Evolutionary conservation across 92 coral and sea anemone genomes (phyloP), one percentile per base, ranked within the genome.

Genomic region (Virgularia gustaviana): DNA sequence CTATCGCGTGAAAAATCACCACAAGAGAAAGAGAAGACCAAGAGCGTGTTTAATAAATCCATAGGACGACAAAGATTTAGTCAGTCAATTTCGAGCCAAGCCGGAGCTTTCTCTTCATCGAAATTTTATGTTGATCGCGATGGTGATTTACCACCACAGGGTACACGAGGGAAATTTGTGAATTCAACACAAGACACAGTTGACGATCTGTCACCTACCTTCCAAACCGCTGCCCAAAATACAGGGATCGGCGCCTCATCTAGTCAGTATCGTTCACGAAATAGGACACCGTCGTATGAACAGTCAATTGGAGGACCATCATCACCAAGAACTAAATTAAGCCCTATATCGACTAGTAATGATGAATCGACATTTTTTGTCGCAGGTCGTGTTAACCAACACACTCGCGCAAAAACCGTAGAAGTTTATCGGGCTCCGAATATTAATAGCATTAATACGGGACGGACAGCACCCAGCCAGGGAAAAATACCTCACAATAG

Each of bases 81-180:
- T 68, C 42, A 35, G 22, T 61, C 47, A 34, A 54, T 44, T 29
- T 4, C 60, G 6, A 61, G 45, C 18, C 47, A 4, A 15, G 35
- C 16, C 34, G 6, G 41, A 11, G 57, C n/a, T 44, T 1, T 47
- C 51, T 34, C 59, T 11, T 47, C 32, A 68, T 68, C 75, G 16
- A 68, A 32, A 49, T 68, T 68, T 47, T 68, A 68, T 34, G 29
- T 68, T 49, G 75, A 68, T 25, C 35, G 29, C 12, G n/a, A n/a
- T n/a, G n/a, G n/a, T n/a, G 75, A 68, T 27, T 49, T 68, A n/a
- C 75, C 75, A 19, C 75, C 61, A 47, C 60, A 68, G 33, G 75
- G 75, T 15, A 51, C 36, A 18, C 75, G 61, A n/a, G 75, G 75
- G 45, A 68, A 43, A n/a, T 68, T 68, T 18, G 38, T 51, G 25